phyloP scores from a whole-genome alignment of 2,797 vertebrate genomes.

The Sylvia borin region DNA sequence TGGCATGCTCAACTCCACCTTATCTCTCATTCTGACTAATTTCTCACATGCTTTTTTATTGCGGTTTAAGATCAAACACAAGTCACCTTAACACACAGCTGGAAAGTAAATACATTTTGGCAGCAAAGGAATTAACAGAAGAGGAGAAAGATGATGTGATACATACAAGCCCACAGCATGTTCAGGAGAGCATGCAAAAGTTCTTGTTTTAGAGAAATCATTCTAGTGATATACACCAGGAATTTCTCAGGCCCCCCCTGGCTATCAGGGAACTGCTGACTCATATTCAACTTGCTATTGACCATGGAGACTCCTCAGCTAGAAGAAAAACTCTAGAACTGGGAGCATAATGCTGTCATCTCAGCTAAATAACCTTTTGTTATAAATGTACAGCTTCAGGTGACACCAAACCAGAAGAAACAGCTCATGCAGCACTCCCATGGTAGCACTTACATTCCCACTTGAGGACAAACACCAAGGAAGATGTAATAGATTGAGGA shows the following conservation, averaged over 20 bases:
- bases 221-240: neutral
- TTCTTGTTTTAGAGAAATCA: neutral
- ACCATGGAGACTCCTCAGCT: neutral
- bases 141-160: neutral
- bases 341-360: neutral
- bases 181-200: neutral
- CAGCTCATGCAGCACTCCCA: neutral
- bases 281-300: neutral
- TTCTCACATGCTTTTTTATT: neutral
- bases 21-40: neutral
- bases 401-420: neutral
- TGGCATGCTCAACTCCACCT: neutral
- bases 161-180: neutral
- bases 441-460: fast-evolving
- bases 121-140: neutral
- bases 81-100: neutral
- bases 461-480: neutral
- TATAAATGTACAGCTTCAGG: neutral
- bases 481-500: neutral
- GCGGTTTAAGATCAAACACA: neutral
- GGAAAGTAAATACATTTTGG: neutral
- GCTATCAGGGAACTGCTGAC: neutral
- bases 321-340: neutral
- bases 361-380: neutral
- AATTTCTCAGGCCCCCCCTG: neutral